These are phyloP conservation scores for Brachypodius melanocephalos DNA, from an alignment of 2,113 vertebrate species.

Conservation along the genomic window DNA sequence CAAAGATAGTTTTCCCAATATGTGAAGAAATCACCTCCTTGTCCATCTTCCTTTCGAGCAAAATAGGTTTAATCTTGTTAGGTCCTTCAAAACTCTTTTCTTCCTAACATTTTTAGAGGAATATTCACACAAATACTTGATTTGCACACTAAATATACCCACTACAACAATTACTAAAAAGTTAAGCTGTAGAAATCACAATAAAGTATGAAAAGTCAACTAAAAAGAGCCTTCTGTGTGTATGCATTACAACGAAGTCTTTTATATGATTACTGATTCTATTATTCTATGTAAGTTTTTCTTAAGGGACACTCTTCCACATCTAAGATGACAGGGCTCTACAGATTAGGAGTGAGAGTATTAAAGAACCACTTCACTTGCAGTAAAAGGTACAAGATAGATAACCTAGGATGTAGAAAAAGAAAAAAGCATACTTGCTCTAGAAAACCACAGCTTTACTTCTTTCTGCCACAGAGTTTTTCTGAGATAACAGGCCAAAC, in stretches of 20 bases:
- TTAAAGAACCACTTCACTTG: neutral
- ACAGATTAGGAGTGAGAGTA: neutral
- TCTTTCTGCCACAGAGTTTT: neutral
- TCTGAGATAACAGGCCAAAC: neutral
- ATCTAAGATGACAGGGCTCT: neutral
- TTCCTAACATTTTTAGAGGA: neutral
- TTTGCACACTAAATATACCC: neutral
- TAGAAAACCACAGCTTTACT: neutral
- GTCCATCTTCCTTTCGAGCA: neutral
- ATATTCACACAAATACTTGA: neutral
- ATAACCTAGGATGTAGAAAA: neutral
- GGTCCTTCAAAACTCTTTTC: neutral
- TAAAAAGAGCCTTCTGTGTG: neutral
- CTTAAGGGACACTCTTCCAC: neutral
- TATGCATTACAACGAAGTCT: neutral
- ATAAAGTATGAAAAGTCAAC: neutral
- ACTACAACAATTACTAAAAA: neutral
- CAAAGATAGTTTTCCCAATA: neutral
- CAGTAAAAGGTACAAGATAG: neutral
- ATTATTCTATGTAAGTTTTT: neutral
- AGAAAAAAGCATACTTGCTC: neutral
- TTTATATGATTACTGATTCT: neutral
- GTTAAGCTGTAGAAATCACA: neutral
- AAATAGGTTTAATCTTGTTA: neutral
- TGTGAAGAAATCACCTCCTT: neutral